Conservation (phyloP, 2,888 invertebrate genomes). For the Coleophora flavipennella region DNA sequence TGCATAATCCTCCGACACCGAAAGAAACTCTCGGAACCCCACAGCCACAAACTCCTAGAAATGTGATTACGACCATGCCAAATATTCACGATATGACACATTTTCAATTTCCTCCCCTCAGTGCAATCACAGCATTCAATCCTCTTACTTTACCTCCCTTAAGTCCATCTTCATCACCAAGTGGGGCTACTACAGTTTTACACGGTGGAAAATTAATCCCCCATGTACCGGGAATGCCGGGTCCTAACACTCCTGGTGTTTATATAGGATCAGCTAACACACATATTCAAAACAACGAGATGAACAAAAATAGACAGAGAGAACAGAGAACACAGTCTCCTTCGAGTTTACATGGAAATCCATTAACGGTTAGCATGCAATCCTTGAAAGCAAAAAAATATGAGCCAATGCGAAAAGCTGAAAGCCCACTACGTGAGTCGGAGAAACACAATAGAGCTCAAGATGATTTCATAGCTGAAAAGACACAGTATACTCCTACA, state of each 20-base stretch:
- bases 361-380: slow-evolving; percentile 25
- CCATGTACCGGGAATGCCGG: slow-evolving; percentile 90
- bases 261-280: slow-evolving; percentile 36
- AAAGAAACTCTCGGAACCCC: slow-evolving; percentile 53
- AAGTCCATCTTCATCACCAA: slow-evolving; percentile 57
- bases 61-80: slow-evolving; percentile 70
- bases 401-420: slow-evolving; percentile 35
- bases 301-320: slow-evolving; percentile 18
- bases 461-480: slow-evolving; percentile 30
- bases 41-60: slow-evolving; percentile 69
- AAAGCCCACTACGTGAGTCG: slow-evolving; percentile 39
- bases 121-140: slow-evolving; percentile 79
- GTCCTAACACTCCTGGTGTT: slow-evolving; percentile 77
- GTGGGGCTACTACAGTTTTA: slow-evolving; percentile 75
- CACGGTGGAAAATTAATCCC: slow-evolving; percentile 85
- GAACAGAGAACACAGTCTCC: slow-evolving; percentile 17
- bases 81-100: slow-evolving; percentile 65
- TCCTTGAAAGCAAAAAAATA: slow-evolving; percentile 33
- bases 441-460: slow-evolving; percentile 36
- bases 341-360: slow-evolving; percentile 26
- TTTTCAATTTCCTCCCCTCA: slow-evolving; percentile 78
- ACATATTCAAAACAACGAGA: slow-evolving; percentile 28
- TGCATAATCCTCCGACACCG: slow-evolving; percentile 73
- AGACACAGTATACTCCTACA: slow-evolving; percentile 28
- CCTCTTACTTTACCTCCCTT: slow-evolving; percentile 76